Conservation (phyloP, 2,797 vertebrate genomes). For the Sphenodon punctatus region DNA sequence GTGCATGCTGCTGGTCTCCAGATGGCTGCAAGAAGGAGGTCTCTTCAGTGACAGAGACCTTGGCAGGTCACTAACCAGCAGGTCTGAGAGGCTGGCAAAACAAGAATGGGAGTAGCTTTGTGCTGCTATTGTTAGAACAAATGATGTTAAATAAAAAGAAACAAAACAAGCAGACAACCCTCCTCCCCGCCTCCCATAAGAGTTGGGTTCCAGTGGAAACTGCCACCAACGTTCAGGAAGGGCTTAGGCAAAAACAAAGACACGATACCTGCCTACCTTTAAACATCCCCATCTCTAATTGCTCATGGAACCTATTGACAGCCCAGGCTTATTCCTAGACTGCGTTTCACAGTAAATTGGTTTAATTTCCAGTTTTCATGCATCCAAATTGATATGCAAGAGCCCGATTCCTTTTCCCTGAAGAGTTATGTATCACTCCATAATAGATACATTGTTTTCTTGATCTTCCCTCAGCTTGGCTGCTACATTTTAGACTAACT, state of each 20-base stretch:
- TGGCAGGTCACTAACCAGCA: background rate
- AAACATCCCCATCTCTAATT: background rate
- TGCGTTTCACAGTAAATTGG: background rate
- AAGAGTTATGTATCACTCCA: slow-evolving; percentile 51
- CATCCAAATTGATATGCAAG: slow-evolving; percentile 53
- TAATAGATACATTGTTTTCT: slow-evolving; percentile 53
- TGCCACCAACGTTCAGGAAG: slow-evolving; percentile 22
- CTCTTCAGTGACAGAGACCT: background rate
- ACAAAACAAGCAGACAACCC: background rate
- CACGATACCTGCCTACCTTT: background rate
- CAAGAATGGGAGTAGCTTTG: background rate
- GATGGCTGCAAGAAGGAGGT: background rate
- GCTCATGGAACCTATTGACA: slow-evolving; percentile 28
- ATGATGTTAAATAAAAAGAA: background rate
- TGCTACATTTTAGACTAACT: slow-evolving; percentile 57
- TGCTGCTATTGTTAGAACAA: background rate
- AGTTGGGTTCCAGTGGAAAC: slow-evolving; percentile 5
- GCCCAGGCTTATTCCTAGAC: slow-evolving; percentile 26
- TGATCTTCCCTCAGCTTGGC: slow-evolving; percentile 42
- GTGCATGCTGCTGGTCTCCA: background rate
- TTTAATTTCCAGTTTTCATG: slow-evolving; percentile 48
- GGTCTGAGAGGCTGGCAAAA: background rate
- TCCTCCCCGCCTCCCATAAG: too few relatives aligned
- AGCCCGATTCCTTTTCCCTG: slow-evolving; percentile 32
- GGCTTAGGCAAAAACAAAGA: background rate